Evolutionary conservation across 2,113 vertebrate species (phyloP).

Genomic region (Pelvicachromis taeniatus): DNA sequence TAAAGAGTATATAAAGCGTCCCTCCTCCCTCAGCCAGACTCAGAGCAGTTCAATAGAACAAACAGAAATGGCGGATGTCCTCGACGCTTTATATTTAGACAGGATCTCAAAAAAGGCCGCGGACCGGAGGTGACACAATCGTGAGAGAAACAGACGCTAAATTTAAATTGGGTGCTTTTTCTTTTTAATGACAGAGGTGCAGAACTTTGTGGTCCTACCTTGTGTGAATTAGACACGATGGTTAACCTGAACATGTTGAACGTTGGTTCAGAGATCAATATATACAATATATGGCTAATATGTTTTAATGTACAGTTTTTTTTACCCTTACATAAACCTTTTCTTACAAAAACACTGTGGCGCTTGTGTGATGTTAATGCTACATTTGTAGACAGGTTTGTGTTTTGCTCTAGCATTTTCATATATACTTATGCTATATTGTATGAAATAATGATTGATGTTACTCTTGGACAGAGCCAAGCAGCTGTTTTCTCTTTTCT

Average conservation of each 20-base stretch:
- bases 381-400: neutral
- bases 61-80: neutral
- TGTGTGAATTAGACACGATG: neutral
- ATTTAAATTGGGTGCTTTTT: neutral
- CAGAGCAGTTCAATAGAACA: neutral
- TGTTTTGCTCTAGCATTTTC: neutral
- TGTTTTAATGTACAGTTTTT: conserved; percentile 3
- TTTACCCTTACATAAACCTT: conserved; percentile 7
- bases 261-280: neutral
- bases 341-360: neutral
- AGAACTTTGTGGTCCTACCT: neutral
- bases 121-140: neutral
- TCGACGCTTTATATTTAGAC: neutral
- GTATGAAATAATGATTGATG: neutral
- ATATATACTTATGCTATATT: neutral
- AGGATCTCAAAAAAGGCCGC: neutral
- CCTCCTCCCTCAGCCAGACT: neutral
- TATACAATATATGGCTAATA: neutral
- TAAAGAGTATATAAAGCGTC: neutral
- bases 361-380: neutral
- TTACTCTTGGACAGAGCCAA: neutral
- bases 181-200: neutral
- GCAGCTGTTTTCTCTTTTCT: neutral
- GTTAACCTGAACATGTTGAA: neutral
- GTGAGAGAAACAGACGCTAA: neutral